phyloP scores from a whole-genome alignment of 2,797 vertebrate genomes.

The Meda fulgida region DNA sequence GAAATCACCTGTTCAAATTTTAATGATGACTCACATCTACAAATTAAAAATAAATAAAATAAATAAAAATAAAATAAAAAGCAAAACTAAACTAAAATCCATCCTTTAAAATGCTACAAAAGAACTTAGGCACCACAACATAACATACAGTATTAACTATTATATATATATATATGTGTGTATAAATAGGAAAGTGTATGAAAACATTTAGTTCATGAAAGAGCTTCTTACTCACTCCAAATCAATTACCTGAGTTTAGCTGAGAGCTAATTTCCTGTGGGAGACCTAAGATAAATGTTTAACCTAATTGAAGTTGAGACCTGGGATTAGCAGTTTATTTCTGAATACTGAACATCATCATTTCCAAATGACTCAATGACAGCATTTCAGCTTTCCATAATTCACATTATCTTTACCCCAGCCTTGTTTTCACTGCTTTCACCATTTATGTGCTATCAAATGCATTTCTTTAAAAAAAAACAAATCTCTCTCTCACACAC shows the following conservation, averaged over 20 bases:
- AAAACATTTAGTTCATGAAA: conserved; percentile 13
- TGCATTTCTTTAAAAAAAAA: not conserved
- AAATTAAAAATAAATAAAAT: not conserved
- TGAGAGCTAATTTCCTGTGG: conserved; percentile 43
- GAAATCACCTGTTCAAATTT: not conserved
- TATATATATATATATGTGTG: too few relatives aligned
- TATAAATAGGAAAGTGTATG: not conserved
- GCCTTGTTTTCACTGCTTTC: not conserved
- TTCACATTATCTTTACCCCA: not conserved
- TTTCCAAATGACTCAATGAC: conserved; percentile 29
- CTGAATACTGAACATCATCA: conserved; percentile 29
- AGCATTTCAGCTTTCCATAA: not conserved
- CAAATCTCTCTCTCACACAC: too few relatives aligned
- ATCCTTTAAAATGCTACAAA: too few relatives aligned
- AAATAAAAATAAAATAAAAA: not conserved
- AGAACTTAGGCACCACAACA: too few relatives aligned
- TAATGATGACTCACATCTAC: not conserved
- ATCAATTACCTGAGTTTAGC: conserved; percentile 52
- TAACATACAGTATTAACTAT: too few relatives aligned
- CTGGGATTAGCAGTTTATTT: conserved; percentile 51
- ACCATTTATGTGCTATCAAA: not conserved
- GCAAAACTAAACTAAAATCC: too few relatives aligned
- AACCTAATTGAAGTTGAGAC: conserved; percentile 55
- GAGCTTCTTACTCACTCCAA: conserved; percentile 55
- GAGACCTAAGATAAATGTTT: conserved; percentile 50